Conservation (phyloP, 2,888 invertebrate genomes). For the Polydrusus cervinus region DNA sequence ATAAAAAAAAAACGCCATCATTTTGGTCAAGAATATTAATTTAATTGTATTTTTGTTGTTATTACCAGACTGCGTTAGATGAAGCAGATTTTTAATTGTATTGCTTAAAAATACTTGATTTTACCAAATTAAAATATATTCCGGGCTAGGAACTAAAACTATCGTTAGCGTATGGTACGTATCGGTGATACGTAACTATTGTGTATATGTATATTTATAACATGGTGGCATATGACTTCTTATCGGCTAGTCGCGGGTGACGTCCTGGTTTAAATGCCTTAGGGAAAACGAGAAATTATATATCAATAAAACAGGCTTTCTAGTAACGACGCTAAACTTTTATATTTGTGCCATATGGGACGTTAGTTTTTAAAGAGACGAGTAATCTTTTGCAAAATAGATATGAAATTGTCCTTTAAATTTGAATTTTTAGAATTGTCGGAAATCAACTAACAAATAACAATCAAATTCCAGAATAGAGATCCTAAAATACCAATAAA, state of each 20-base stretch:
- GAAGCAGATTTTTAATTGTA: no score
- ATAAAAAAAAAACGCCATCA: no score
- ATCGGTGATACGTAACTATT: neutral
- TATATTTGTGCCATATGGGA: neutral
- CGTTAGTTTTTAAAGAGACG: neutral
- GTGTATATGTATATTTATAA: neutral
- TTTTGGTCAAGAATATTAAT: no score
- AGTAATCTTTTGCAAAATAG: neutral
- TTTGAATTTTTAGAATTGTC: no score
- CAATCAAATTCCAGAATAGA: no score
- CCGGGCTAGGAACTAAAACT: neutral
- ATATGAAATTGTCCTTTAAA: neutral
- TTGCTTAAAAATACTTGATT: no score
- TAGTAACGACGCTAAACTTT: neutral
- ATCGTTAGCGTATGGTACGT: neutral
- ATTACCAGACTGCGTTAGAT: no score
- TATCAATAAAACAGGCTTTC: conserved; percentile 2
- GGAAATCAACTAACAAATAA: no score
- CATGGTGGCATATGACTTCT: conserved; percentile 53
- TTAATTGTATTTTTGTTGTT: no score
- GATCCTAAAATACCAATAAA: no score
- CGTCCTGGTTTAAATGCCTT: conserved; percentile 46
- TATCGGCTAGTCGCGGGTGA: conserved; percentile 57
- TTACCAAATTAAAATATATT: no score
- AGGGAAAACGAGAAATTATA: conserved; percentile 22